phyloP scores from a whole-genome alignment of 1,140 invertebrate genomes.

The Antheraea pernyi region DNA sequence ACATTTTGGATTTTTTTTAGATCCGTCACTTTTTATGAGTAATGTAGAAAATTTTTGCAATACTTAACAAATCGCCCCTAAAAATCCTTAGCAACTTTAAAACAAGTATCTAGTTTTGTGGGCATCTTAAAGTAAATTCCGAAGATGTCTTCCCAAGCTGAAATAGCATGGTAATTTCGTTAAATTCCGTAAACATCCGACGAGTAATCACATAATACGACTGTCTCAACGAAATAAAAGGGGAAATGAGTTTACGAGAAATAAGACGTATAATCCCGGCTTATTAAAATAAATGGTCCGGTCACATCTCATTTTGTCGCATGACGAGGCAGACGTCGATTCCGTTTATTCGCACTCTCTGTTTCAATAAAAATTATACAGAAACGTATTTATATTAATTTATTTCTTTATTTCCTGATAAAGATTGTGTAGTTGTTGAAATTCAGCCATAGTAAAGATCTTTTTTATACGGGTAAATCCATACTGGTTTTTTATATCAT shows the following conservation, averaged over 20 bases:
- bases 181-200: not conserved
- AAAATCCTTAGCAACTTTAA: no score
- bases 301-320: not conserved
- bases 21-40: no score
- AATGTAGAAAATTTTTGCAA: no score
- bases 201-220: not conserved
- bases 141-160: not conserved
- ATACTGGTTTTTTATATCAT: no score
- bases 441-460: no score
- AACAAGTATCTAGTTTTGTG: no score
- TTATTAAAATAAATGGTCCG: slow-evolving; percentile 3
- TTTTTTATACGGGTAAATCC: no score
- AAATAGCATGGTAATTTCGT: not conserved
- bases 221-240: not conserved
- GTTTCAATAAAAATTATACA: not conserved
- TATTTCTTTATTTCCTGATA: no score
- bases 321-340: not conserved
- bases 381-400: not conserved
- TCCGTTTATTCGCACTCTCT: not conserved
- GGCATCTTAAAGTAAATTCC: no score
- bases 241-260: not conserved
- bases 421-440: no score
- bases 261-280: not conserved
- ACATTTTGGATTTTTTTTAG: no score
- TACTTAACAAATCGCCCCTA: no score